phyloP scores from a whole-genome alignment of 2,797 vertebrate genomes.

The Pitangus sulphuratus region DNA sequence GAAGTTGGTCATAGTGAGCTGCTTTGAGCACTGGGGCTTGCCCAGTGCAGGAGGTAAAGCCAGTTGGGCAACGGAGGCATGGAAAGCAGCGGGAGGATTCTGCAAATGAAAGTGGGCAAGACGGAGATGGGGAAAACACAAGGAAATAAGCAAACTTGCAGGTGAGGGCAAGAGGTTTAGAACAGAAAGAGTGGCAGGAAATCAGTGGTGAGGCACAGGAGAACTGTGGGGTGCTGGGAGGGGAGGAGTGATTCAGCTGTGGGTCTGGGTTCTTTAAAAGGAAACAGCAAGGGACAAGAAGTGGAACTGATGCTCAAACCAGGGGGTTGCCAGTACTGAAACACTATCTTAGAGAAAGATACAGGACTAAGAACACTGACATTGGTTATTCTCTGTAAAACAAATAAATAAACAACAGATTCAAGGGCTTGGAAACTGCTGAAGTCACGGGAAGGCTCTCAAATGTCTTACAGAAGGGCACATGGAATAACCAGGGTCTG shows the following conservation, averaged over 20 bases:
- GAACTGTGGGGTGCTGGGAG: background rate
- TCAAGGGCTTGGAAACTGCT: background rate
- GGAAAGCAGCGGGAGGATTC: background rate
- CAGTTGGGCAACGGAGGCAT: background rate
- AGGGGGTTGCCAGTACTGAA: background rate
- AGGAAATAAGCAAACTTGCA: background rate
- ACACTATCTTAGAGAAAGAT: background rate
- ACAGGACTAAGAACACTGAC: background rate
- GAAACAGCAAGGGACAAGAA: background rate
- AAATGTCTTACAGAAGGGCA: background rate
- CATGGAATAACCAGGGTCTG: background rate
- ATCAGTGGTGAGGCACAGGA: background rate
- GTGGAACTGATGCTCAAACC: background rate
- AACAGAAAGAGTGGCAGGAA: background rate
- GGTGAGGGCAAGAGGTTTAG: background rate
- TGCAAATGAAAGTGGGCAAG: background rate
- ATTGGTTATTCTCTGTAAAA: background rate
- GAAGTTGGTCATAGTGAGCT: background rate
- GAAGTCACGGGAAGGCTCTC: background rate
- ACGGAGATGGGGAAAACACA: background rate
- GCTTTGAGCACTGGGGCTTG: background rate
- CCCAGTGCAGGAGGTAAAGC: background rate
- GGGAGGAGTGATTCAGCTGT: background rate
- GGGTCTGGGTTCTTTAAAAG: background rate
- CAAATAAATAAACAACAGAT: background rate